Evolutionary conservation across 2,888 invertebrate species (phyloP).

Genomic region (Gryllus longicercus): DNA sequence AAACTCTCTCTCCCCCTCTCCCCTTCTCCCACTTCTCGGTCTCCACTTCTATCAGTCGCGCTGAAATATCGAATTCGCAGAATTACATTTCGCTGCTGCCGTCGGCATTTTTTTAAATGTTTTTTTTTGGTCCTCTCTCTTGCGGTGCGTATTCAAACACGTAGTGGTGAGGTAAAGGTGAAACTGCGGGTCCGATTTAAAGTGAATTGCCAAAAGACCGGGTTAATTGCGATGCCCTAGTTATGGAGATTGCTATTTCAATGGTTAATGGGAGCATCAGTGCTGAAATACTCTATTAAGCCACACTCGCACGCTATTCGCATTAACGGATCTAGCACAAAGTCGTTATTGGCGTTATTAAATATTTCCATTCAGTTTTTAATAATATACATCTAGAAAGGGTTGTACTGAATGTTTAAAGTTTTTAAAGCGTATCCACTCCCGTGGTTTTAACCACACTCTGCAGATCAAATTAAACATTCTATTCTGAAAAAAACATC

Average conservation of each 20-base stretch:
- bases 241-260: neutral
- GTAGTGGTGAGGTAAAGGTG: neutral
- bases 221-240: neutral
- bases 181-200: neutral
- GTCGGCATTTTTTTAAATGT: neutral
- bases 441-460: too few relatives aligned
- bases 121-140: neutral
- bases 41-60: neutral
- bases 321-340: neutral
- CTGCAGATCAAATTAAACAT: too few relatives aligned
- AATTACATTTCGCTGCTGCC: neutral
- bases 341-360: neutral
- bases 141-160: conserved; percentile 1
- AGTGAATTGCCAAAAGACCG: neutral
- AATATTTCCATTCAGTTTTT: neutral
- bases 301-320: neutral
- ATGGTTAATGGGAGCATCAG: neutral
- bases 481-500: too few relatives aligned
- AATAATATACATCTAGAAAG: neutral
- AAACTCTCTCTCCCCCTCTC: neutral
- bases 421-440: too few relatives aligned
- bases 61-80: conserved; percentile 6
- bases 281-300: neutral
- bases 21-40: neutral
- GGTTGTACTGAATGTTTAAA: too few relatives aligned